phyloP scores from a whole-genome alignment of 2,888 invertebrate species.

The Himalopsyche anomala region DNA sequence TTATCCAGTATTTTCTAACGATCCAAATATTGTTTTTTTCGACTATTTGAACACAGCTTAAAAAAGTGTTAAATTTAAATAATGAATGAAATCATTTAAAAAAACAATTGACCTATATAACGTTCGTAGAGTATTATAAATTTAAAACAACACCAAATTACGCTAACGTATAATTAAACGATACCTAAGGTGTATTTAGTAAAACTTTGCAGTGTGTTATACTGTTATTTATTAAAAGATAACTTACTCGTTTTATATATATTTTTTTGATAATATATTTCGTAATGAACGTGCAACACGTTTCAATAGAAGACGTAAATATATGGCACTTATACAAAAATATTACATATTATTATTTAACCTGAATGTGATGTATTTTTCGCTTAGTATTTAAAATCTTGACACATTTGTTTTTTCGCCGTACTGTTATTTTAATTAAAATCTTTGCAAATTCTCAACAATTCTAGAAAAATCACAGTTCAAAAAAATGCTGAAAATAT shows the following conservation, averaged over 20 bases:
- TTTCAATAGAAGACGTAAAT: not conserved
- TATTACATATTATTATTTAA: constrained; percentile 21
- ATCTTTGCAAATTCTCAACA: too few species aligned
- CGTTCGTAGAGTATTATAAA: not conserved
- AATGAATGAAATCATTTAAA: constrained; percentile 15
- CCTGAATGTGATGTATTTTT: too few species aligned
- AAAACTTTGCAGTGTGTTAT: not conserved
- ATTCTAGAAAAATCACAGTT: too few species aligned
- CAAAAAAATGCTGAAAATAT: too few species aligned
- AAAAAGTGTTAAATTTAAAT: not conserved
- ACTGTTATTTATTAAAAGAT: constrained; percentile 19
- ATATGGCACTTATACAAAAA: not conserved
- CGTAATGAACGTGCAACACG: constrained; percentile 14
- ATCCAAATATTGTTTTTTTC: too few species aligned
- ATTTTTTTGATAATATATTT: not conserved
- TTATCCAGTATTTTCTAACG: too few species aligned
- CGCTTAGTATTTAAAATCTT: too few species aligned
- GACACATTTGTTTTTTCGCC: too few species aligned
- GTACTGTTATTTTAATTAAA: too few species aligned
- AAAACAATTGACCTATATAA: not conserved
- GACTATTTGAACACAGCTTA: not conserved
- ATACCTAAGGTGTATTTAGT: not conserved
- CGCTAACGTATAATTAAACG: not conserved
- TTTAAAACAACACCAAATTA: not conserved
- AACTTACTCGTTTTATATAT: not conserved